Evolutionary conservation across 2,888 invertebrate species (phyloP), one percentile per base, ranked within the genome.

Genomic region (Globia sparganii): DNA sequence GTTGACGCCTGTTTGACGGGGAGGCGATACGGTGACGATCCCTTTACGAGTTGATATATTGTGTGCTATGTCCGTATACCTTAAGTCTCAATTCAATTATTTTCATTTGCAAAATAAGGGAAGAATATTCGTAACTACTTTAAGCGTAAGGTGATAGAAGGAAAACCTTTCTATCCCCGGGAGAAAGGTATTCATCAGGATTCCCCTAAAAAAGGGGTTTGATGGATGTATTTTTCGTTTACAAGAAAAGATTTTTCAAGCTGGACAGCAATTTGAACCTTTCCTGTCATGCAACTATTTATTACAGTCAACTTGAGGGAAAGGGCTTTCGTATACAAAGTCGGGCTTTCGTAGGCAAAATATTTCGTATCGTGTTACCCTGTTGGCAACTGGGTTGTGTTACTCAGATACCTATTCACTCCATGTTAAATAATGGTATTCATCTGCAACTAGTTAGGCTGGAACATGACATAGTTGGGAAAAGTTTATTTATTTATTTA

Each of bases 211-310:
- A 72, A 69, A 61, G 9, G 40, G 31, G 2, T 53, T 28, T 77
- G 77, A 78, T 69, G 40, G 49, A 77, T 77, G 34, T 53, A 15
- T 59, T 65, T 77, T 37, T 66, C 25, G 67, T 53, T 69, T 34
- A 61, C 40, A 49, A 40, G 69, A 61, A 40, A 61, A 43, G 31
- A 43, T 61, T 69, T 61, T 28, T 4, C 28, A 58, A 59, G 74
- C 11, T 49, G 31, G 34, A 34, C 34, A 74, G 58, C 34, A 78
- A 78, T 68, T 78, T 31, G n/a, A 40, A 40, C 31, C 59, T 49
- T 43, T n/a, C 8, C 78, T 78, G 49, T 61, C 31, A 78, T 40
- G 68, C 15, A 78, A 61, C 76, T 78, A 78, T 77, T 78, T 78
- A 34, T 77, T 78, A 76, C n/a, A 49, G 31, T 67, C 78, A 15